Evolutionary conservation across 2,888 invertebrate genomes (phyloP).

Genomic region (Dysmachus trigonus): DNA sequence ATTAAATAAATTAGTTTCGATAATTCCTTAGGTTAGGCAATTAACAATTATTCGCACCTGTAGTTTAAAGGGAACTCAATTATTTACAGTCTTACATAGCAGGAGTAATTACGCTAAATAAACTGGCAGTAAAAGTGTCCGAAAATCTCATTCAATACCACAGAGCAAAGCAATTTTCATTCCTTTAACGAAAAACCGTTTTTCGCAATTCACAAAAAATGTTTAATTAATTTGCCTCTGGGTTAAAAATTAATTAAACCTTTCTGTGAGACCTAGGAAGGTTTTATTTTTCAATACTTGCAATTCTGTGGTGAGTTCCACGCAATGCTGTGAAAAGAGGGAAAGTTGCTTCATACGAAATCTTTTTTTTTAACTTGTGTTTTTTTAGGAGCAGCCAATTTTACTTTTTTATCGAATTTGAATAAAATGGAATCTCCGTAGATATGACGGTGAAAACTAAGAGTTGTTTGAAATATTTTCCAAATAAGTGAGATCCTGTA

Average conservation of each 20-base stretch:
- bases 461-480: neutral
- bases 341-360: neutral
- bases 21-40: neutral
- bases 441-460: neutral
- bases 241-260: neutral
- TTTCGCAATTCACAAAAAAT: neutral
- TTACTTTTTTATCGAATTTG: neutral
- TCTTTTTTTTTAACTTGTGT: neutral
- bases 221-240: neutral
- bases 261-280: neutral
- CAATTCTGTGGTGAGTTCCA: neutral
- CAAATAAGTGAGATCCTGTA: neutral
- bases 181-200: neutral
- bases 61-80: neutral
- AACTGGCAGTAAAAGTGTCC: neutral
- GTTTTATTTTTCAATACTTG: neutral
- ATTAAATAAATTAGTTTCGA: neutral
- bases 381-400: neutral
- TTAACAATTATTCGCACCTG: neutral
- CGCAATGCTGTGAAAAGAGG: neutral
- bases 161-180: neutral
- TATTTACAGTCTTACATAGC: neutral
- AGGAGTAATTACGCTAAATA: neutral
- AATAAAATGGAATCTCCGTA: neutral
- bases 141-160: neutral